Base-by-base conservation (phyloP, 2,797 vertebrate genomes). In the Antennarius maculatus region DNA sequence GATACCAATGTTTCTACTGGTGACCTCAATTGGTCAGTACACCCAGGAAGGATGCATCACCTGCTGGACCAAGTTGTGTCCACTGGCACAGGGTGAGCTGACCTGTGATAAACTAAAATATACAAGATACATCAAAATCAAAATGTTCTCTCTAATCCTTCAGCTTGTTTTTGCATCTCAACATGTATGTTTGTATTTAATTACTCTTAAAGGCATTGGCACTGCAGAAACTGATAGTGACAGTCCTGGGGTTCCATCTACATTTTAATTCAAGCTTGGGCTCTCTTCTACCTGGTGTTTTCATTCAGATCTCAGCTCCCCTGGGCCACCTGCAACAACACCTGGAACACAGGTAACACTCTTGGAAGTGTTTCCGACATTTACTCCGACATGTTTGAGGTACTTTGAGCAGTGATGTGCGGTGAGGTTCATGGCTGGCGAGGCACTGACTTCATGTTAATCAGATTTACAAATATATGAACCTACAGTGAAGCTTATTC, bases 281-380 rank as follows among this genome's bases (percentile, higher is more conserved):
- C 81, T 17, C 61, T 90, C 2, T 51, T 89, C 60, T 91, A 88
- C 73, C 64, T 92, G 59, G 15, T 80, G 42, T 86, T 69, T 50
- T 89, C 86, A 10, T 90, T 91, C 61, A 76, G 61, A 2, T 56
- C 74, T 3, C 43, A 80, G 51, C 77, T 91, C 4, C 86, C 89
- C 3, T 92, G 89, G 89, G 71, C 61, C 65, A 89, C 23, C 54
- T 92, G 85, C 75, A 69, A 58, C 16, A 90, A 90, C 62, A 39
- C 23, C 70, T 91, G 89, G 88, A 91, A 91, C 29, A 89, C 80
- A 80, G 81, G 87, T 82, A 37, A 5, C 2, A 11, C 28, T 53
- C 6, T 34, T 34, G 16, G n/a, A 7, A 31, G 29, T 7, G 1
- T 48, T 48, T 48, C 17, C 16, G 8, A 23, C 23, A 49, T 23